Base-by-base conservation (phyloP, 2,113 vertebrate genomes). In the Tauraco erythrolophus region DNA sequence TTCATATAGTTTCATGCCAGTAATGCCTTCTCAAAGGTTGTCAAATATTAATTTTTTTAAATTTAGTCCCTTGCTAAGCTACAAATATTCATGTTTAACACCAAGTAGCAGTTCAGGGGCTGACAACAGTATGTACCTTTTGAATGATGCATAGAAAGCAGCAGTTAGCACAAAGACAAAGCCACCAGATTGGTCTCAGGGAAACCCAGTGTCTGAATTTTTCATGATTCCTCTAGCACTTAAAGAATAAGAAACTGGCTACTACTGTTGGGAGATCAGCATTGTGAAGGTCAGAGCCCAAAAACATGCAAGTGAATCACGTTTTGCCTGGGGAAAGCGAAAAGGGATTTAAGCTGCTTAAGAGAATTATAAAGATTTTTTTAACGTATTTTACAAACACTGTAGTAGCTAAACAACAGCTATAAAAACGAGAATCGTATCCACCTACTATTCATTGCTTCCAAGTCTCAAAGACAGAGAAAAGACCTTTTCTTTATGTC, bases 211-310 rank as follows among this genome's bases (percentile, higher is more conserved):
- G 98, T 96, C 98, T 99, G 99, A 99, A 99, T 99, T 99, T 99
- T 99, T 99, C 98, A 99, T 99, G 99, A 99, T 95, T 99, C 98
- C 99, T 99, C 98, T 94, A 99, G 99, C 99, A 99, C 99, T 99
- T 99, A 99, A 99, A 99, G 98, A 99, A 99, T 98, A 98, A 98
- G 98, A 98, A 99, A 98, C 98, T 98, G 98, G 98, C 98, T 98
- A 98, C 98, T 98, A 98, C 98, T 98, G 98, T 96, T 98, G 97
- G 97, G 98, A 98, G 98, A 97, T 97, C 97, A 98, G 97, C 93
- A 77, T 77, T 92, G 97, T 98, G 98, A 99, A 99, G 99, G 99
- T 99, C 98, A 98, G 96, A 98, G 98, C 98, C 98, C 91, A 96
- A 97, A 98, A 98, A 98, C 97, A 84, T 97, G 97, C 97, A 97